Evolutionary conservation across 2,888 invertebrate species (phyloP).

Genomic region (Aelia acuminata): DNA sequence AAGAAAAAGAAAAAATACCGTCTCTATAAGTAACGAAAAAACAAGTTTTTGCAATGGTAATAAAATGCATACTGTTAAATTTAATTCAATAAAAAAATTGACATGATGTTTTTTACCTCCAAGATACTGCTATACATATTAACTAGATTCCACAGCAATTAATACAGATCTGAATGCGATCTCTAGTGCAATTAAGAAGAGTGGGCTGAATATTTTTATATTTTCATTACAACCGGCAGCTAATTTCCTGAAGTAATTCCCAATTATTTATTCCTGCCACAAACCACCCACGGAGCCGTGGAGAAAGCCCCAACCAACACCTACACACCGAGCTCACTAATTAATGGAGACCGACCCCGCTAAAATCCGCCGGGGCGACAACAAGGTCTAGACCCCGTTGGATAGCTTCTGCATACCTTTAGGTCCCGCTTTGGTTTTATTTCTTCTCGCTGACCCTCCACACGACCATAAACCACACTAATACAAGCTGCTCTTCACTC

Average conservation of each 20-base stretch:
- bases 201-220: background rate
- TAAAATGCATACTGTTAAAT: too few species aligned
- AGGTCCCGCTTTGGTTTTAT: background rate
- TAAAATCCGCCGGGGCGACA: background rate
- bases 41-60: too few species aligned
- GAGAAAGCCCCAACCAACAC: background rate
- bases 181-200: too few species aligned
- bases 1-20: too few species aligned
- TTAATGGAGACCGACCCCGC: background rate
- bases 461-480: background rate
- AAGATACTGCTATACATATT: too few species aligned
- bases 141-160: too few species aligned
- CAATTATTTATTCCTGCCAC: background rate
- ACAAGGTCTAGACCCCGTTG: background rate
- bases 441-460: background rate
- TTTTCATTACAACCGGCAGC: background rate
- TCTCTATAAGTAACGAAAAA: too few species aligned
- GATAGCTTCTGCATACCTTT: background rate
- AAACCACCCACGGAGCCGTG: background rate
- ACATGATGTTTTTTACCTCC: too few species aligned
- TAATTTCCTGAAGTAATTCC: background rate
- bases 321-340: background rate
- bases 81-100: too few species aligned
- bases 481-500: background rate
- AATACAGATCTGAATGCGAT: too few species aligned